Evolutionary conservation across 2,113 vertebrate species (phyloP), one percentile per base, ranked within the genome.

Genomic region (Rhinoptilus africanus): DNA sequence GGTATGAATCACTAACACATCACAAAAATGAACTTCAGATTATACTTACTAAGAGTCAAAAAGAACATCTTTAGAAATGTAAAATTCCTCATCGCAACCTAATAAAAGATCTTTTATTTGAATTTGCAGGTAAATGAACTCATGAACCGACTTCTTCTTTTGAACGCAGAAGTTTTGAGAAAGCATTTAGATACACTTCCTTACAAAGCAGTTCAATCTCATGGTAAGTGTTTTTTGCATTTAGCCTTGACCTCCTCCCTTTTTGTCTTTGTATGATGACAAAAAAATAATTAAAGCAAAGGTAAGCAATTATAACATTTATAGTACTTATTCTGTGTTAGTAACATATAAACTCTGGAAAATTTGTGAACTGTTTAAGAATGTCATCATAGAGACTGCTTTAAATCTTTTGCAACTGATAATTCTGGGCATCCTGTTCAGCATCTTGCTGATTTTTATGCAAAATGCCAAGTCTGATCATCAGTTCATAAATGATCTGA

Each of bases 131-230:
- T 99, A 67, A 98, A 98, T 57, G 99, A 99, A 95, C 98, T 99
- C 68, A 98, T 98, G 98, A 98, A 97, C 89, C 98, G 97, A 97
- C 95, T 99, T 66, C 97, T 99, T 96, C 97, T 98, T 91, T 98
- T 99, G 95, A 99, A 98, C 77, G 95, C 97, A 24, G 98, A 99
- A 78, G 98, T 99, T 86, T 97, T 99, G 89, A 98, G 98, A 96
- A 99, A 98, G 97, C 99, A 99, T 95, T 96, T 97, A 54, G 99
- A 99, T 96, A 96, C 98, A 93, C 98, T 98, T 97, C 98, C 98
- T 71, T 89, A 98, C 75, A 99, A 98, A 97, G 98, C 98, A 53
- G 98, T 99, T 94, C 99, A 99, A 32, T 99, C 99, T 90, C 99
- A 99, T 30, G 99, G 99, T 99, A 97, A 97, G 98, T 85, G 45